A percentile compares a stretch with the other conserved stretches of the same genome.
Conservation (phyloP, 2,888 invertebrate genomes). For the Agrilus biguttatus region DNA sequence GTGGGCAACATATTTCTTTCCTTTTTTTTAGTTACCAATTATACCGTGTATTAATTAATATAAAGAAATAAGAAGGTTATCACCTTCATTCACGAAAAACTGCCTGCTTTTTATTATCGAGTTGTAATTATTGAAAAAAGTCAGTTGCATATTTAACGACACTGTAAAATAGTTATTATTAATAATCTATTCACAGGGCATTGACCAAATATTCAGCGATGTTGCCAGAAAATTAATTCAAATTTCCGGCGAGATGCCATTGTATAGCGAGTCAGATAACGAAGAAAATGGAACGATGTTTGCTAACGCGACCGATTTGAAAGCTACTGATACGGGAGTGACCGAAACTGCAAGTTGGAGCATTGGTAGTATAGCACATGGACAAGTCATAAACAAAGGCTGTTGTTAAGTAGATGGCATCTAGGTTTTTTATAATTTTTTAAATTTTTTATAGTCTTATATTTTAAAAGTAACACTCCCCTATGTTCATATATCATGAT, state of each 20-base stretch:
- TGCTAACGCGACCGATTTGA: constrained; percentile 41
- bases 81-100: no score
- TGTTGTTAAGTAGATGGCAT: constrained; percentile 42
- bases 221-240: background rate
- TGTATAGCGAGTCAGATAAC: constrained; percentile 17
- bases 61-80: no score
- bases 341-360: constrained; percentile 50
- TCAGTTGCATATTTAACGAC: no score
- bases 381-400: constrained; percentile 43
- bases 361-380: constrained; percentile 52
- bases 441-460: no score
- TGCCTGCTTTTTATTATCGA: no score
- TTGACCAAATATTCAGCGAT: constrained; percentile 52
- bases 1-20: no score
- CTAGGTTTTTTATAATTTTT: no score
- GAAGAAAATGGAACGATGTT: constrained; percentile 22
- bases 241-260: background rate
- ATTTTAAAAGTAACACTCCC: no score
- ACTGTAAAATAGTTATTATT: background rate
- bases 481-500: no score
- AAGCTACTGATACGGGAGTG: constrained; percentile 45
- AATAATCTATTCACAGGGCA: constrained; percentile 35
- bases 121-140: no score
- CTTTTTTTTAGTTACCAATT: no score
- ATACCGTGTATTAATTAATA: no score